Evolutionary conservation across 1,140 invertebrate genomes (phyloP).

Genomic region (Nylanderia fulva): DNA sequence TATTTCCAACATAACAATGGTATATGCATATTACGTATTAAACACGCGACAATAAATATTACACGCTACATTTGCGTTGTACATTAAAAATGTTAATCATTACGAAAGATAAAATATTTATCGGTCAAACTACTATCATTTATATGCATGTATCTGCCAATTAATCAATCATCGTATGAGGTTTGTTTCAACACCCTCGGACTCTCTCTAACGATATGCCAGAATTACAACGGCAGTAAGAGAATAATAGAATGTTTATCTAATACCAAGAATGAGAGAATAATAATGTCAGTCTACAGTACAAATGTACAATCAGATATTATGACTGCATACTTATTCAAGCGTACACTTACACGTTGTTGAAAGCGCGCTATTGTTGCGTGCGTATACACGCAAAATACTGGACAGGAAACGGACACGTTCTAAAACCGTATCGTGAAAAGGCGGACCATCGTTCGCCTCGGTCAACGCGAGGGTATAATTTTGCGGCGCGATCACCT

Average conservation of each 20-base stretch:
- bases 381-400: background rate
- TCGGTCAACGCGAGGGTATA: background rate
- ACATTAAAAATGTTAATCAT: conserved; percentile 10
- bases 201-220: background rate
- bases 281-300: conserved; percentile 16
- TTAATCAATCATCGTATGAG: conserved; percentile 7
- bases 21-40: conserved; percentile 19
- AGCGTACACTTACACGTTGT: background rate
- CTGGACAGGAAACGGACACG: conserved; percentile 21
- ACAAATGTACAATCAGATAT: conserved; percentile 32
- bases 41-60: conserved; percentile 23
- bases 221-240: conserved; percentile 17
- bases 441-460: background rate
- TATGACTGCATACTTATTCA: conserved; percentile 36
- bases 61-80: background rate
- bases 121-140: background rate
- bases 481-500: background rate
- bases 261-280: conserved; percentile 32
- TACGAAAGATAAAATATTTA: background rate
- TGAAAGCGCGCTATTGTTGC: conserved; percentile 37
- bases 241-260: conserved; percentile 44
- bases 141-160: background rate
- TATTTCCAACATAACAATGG: conserved; percentile 22
- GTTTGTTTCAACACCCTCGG: background rate
- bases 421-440: conserved; percentile 11